Evolutionary conservation across 1,140 invertebrate species (phyloP), one percentile per base, ranked within the genome.

Genomic region (Drosophila paulistorum): DNA sequence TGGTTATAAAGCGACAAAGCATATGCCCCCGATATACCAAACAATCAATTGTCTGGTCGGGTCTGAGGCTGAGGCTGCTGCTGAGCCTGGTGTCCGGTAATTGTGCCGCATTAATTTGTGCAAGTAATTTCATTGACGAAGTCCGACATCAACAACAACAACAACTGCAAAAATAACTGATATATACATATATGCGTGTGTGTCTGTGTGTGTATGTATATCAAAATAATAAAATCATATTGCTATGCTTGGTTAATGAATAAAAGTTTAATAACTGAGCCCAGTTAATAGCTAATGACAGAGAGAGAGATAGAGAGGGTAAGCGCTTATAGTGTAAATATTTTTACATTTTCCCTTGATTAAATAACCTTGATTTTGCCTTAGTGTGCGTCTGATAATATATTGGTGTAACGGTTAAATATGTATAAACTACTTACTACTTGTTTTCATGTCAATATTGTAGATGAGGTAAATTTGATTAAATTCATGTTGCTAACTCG

Each of bases 101-200:
- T 74, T 84, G 72, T 79, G 69, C 66, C 77, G 77, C 81, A 81
- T 81, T 84, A 85, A 84, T 86, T 86, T 86, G 82, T 86, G 82
- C 83, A 86, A 87, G 76, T 86, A 86, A 86, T 86, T 87, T 79
- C 83, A 87, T 82, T 85, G 77, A 85, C 60, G 63, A 67, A 63
- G 48, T 55, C 54, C 54, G 65, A 45, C 60, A 60, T 57, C 65
- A 13, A 39, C 37, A 39, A 39, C 54, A 41, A 55, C 23, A 5
- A 42, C 58, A 72, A 72, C 55, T 51, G 48, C 41, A 51, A 75
- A 58, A 60, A 75, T 68, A 63, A 48, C 67, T 48, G 37, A 41
- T 63, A 10, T n/a, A 45, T 45, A 20, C 30, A 30, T 37, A 10
- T 39, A n/a, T 42, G 17, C 20, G 1, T 2, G 20, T 23, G 41